Evolutionary conservation across 2,888 invertebrate species (phyloP).

Genomic region (Hypomecis punctinalis): DNA sequence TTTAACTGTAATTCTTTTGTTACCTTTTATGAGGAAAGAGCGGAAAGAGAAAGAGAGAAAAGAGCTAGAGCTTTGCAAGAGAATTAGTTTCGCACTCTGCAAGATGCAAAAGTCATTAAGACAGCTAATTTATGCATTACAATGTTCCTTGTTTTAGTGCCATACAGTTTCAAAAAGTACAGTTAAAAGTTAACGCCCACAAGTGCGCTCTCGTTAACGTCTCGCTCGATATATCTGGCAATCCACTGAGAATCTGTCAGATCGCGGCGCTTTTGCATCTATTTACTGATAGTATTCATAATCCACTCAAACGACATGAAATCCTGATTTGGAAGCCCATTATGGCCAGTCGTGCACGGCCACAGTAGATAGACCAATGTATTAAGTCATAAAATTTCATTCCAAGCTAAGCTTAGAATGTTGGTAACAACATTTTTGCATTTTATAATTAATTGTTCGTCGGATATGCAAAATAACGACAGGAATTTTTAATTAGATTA

Average conservation of each 20-base stretch:
- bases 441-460: slow-evolving; percentile 29
- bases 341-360: slow-evolving; percentile 15
- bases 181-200: slow-evolving; percentile 25
- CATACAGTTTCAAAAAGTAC: slow-evolving; percentile 12
- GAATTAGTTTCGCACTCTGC: no score
- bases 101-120: no score
- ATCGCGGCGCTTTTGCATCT: slow-evolving; percentile 36
- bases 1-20: no score
- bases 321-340: slow-evolving; percentile 20
- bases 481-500: slow-evolving; percentile 31
- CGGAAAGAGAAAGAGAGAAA: no score
- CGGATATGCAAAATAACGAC: slow-evolving; percentile 28
- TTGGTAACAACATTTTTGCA: slow-evolving; percentile 25
- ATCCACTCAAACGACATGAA: slow-evolving; percentile 16
- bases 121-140: neutral
- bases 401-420: neutral
- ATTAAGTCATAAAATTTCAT: slow-evolving; percentile 18
- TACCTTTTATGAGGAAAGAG: no score
- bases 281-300: slow-evolving; percentile 21
- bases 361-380: slow-evolving; percentile 11
- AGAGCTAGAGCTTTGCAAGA: no score
- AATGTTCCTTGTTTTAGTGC: neutral
- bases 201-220: slow-evolving; percentile 25
- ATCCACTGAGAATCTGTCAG: slow-evolving; percentile 32
- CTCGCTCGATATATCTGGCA: slow-evolving; percentile 21